phyloP scores from a whole-genome alignment of 2,888 invertebrate species.

The Periphyllus acericola region DNA sequence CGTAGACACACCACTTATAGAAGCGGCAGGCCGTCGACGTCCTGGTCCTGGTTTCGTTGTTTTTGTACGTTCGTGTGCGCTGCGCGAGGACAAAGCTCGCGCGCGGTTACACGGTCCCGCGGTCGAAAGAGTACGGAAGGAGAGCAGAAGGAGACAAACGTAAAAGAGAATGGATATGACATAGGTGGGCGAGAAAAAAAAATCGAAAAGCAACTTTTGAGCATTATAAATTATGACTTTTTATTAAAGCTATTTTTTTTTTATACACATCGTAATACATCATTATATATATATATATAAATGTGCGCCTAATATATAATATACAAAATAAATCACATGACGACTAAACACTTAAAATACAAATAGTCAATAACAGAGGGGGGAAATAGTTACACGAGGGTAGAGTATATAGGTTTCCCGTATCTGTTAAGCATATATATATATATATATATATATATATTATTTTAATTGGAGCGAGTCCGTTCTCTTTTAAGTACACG shows the following conservation, averaged over 20 bases:
- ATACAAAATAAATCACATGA: conserved; percentile 61
- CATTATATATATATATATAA: conserved; percentile 12
- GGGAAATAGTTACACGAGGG: conserved; percentile 46
- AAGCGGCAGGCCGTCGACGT: no score
- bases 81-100: no score
- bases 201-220: conserved; percentile 22
- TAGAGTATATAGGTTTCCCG: conserved; percentile 24
- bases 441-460: no score
- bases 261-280: conserved; percentile 54
- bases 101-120: no score
- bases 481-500: conserved; percentile 46
- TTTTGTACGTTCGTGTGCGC: no score
- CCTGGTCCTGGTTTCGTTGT: no score
- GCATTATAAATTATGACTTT: conserved; percentile 62
- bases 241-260: conserved; percentile 57
- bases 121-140: no score
- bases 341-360: conserved; percentile 55
- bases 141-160: no score
- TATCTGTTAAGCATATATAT: conserved; percentile 26
- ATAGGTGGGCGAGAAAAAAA: neutral
- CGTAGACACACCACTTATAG: no score
- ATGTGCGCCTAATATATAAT: conserved; percentile 58
- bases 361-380: conserved; percentile 42
- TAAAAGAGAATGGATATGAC: no score
- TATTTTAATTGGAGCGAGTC: conserved; percentile 4